These are phyloP conservation scores for Abrostola tripartita DNA, from an alignment of 2,888 invertebrate species.

Conservation along the genomic window DNA sequence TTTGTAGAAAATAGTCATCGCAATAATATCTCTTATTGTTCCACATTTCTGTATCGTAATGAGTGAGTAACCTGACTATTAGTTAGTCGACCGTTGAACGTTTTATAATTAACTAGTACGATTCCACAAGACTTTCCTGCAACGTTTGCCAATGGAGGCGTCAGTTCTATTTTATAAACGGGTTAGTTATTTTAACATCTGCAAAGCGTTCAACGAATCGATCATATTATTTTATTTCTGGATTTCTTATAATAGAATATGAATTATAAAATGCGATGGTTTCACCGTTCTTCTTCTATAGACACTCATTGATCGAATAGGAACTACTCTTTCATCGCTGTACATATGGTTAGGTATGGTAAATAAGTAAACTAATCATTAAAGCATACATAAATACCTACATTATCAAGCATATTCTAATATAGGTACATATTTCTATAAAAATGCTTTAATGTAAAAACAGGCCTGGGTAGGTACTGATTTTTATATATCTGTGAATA, in stretches of 20 bases:
- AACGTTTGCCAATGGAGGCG: too few species aligned
- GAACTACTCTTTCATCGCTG: too few species aligned
- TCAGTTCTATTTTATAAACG: too few species aligned
- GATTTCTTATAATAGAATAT: background rate
- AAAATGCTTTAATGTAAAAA: too few species aligned
- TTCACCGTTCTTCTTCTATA: background rate
- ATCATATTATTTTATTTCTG: slow-evolving; percentile 1
- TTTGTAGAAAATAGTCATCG: slow-evolving; percentile 17
- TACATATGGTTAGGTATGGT: too few species aligned
- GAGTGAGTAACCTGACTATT: background rate
- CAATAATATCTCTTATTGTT: slow-evolving; percentile 11
- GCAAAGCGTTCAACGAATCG: background rate
- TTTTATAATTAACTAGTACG: slow-evolving; percentile 15
- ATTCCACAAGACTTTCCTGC: slow-evolving; percentile 7
- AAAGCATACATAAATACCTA: too few species aligned
- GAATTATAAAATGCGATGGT: background rate
- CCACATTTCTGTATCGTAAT: slow-evolving; percentile 10
- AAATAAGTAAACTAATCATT: too few species aligned
- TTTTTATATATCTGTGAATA: too few species aligned
- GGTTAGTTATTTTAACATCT: background rate
- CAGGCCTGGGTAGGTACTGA: too few species aligned
- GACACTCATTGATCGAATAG: too few species aligned
- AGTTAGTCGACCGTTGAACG: background rate
- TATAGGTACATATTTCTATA: too few species aligned
- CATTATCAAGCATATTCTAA: too few species aligned